Conservation (phyloP, 2,888 invertebrate species). For the Hirudinaria manillensis region DNA sequence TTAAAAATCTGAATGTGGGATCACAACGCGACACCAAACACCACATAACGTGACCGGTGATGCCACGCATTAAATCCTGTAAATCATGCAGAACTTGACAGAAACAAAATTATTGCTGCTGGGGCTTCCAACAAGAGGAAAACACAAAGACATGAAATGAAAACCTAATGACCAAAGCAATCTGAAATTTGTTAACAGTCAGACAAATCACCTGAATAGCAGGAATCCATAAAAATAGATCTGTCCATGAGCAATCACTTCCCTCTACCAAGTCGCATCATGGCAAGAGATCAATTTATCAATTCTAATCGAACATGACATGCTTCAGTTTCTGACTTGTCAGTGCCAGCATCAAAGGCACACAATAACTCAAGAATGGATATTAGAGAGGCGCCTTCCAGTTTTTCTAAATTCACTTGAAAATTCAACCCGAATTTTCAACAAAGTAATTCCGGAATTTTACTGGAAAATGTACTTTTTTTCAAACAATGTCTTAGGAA, state of each 20-base stretch:
- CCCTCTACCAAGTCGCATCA: too few relatives aligned
- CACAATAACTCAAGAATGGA: constrained; percentile 2
- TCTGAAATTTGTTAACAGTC: too few relatives aligned
- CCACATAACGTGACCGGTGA: too few relatives aligned
- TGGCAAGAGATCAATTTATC: neutral
- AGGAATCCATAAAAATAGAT: constrained; percentile 8
- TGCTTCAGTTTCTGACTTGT: neutral
- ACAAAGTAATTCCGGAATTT: neutral
- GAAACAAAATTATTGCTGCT: constrained; percentile 12
- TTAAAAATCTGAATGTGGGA: too few relatives aligned
- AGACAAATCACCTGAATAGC: too few relatives aligned
- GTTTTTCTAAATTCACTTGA: neutral
- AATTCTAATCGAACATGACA: neutral
- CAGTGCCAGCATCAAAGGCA: constrained; percentile 10
- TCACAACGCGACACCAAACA: too few relatives aligned
- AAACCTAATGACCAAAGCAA: too few relatives aligned
- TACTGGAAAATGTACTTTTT: too few relatives aligned
- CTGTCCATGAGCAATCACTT: neutral
- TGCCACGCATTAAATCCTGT: too few relatives aligned
- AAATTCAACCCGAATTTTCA: too few relatives aligned
- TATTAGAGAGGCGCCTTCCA: neutral
- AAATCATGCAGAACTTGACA: neutral
- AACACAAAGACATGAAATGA: neutral
- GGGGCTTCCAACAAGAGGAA: constrained; percentile 2
- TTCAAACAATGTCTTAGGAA: too few relatives aligned